Base-by-base conservation (phyloP, 2,888 invertebrate species). In the Alcis repandata region DNA sequence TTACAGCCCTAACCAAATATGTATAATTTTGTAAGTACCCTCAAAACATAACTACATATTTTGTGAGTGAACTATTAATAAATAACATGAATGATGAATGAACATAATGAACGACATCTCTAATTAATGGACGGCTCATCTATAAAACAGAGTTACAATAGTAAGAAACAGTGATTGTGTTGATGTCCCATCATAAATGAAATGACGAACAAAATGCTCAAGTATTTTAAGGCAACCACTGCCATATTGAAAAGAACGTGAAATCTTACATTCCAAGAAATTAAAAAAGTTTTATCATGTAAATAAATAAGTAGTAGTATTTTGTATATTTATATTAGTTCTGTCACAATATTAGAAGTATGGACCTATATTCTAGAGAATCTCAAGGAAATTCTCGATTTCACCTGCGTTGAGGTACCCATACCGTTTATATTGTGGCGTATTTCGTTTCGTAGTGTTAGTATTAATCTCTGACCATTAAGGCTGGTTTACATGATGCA, bases 121-220 rank as follows among this genome's bases (percentile, higher is more conserved):
- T 13, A 2, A 51, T 27, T 19, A 11, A 51, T 1, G 20, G 38
- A n/a, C 10, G 36, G 13, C 38, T 38, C 51, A 36, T 19, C 17
- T 6, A 51, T 4, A 6, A 4, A 19, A 49, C 13, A 19, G 54
- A 56, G 38, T 57, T 52, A 38, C 46, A 65, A 60, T 60, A 61
- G 51, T 54, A 57, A 40, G 64, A 90, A 93, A 93, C 93, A 92
- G 93, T 93, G 93, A 91, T 79, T 93, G 92, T 93, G 93, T 92
- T 93, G 93, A 93, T 91, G 84, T 88, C 87, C 86, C 80, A 79
- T 86, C 79, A 83, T 86, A 84, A 78, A 80, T 74, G 56, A 70
- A 80, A 83, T 84, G 85, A 87, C 85, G 86, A 88, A 87, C 75
- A 82, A 87, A 89, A 88, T 92, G 93, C 93, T 93, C 93, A 93